phyloP scores from a whole-genome alignment of 2,888 invertebrate species.

The Sphaerophoria taeniata region DNA sequence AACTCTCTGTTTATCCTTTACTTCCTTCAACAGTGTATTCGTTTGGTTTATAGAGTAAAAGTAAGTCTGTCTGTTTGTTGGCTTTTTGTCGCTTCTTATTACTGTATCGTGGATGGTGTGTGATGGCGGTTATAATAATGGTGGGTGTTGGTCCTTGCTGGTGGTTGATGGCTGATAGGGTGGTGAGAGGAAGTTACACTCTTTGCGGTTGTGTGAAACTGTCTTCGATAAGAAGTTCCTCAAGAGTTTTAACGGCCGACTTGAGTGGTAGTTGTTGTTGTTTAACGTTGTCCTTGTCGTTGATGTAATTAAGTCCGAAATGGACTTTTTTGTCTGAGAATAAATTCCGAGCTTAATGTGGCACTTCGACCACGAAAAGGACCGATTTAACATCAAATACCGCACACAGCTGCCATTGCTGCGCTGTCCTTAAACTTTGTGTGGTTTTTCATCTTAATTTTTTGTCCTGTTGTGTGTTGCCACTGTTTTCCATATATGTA shows the following conservation, averaged over 20 bases:
- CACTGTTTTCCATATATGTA: neutral
- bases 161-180: conserved; percentile 43
- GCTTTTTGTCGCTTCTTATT: conserved; percentile 3
- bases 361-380: conserved; percentile 42
- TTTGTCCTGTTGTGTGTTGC: neutral
- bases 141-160: conserved; percentile 12
- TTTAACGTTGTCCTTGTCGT: conserved; percentile 15
- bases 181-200: conserved; percentile 45
- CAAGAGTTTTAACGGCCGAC: conserved; percentile 59
- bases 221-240: conserved; percentile 67
- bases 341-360: conserved; percentile 51
- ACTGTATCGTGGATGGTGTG: neutral
- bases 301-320: conserved; percentile 59
- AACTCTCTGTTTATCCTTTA: conserved; percentile 68
- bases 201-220: conserved; percentile 52
- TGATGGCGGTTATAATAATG: conserved; percentile 11
- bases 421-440: conserved; percentile 38
- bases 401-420: conserved; percentile 28
- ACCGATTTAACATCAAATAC: conserved; percentile 46
- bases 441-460: neutral
- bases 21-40: conserved; percentile 19
- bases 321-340: conserved; percentile 9
- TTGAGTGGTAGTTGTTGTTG: conserved; percentile 8
- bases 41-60: neutral
- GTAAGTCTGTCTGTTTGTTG: conserved; percentile 30